Evolutionary conservation across 2,888 invertebrate species (phyloP), one percentile per base, ranked within the genome.

Genomic region (Drosophila nigricruria): DNA sequence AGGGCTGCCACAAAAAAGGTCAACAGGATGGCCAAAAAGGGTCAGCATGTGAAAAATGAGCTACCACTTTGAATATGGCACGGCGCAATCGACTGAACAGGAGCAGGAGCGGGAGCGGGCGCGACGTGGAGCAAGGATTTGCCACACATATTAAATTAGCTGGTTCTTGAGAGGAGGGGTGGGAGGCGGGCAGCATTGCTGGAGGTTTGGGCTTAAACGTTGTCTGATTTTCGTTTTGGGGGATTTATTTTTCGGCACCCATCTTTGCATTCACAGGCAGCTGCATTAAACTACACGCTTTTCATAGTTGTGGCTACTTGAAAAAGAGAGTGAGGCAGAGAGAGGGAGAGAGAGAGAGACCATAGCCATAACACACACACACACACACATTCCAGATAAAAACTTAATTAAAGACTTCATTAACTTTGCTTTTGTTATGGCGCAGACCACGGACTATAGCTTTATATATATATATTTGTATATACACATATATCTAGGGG

Each of bases 321-420:
- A 61, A 59, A 45, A 32, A 14, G 32, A 60, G 58, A 18, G 18
- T 45, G 36, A 34, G 40, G n/a, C 59, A 32, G 45, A 38, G 30
- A 34, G 62, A 49, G 12, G 6, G 25, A 47, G 36, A 30, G 40
- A 36, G 53, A n/a, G 53, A 40, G 25, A 59, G 61, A 59, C 34
- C 63, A 53, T 40, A 60, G 23, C 27, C 30, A 32, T 32, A 50
- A 50, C 50, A 49, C 27, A 38, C 14, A 59, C 52, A 60, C 56
- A 52, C 25, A n/a, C 18, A 63, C 47, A 58, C 54, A 53, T n/a
- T 23, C 18, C 38, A 60, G 60, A 69, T 77, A 68, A 77, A 67
- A 84, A 85, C 86, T 86, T 82, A 82, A 85, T 85, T 86, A 85
- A 84, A 75, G 81, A 84, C 82, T 82, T 85, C 77, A 85, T 85